phyloP scores from a whole-genome alignment of 2,888 invertebrate species.

The Tiliacea aurago region DNA sequence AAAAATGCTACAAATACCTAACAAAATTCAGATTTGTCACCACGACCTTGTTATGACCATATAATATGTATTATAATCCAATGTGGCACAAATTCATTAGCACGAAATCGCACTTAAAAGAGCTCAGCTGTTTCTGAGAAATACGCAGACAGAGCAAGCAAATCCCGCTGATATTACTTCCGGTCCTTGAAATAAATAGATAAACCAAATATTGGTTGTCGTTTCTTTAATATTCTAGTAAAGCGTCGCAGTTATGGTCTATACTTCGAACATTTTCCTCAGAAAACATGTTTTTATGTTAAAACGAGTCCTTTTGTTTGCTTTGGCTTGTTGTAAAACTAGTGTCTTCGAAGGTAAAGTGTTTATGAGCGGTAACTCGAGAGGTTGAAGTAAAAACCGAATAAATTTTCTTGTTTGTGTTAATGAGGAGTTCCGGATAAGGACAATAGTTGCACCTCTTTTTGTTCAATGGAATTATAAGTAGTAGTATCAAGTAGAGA shows the following conservation, averaged over 20 bases:
- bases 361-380: constrained; percentile 36
- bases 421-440: constrained; percentile 7
- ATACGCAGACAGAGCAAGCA: constrained; percentile 20
- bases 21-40: not conserved
- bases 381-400: not conserved
- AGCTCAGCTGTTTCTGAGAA: constrained; percentile 36
- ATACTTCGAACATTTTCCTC: constrained; percentile 19
- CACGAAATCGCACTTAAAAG: constrained; percentile 42
- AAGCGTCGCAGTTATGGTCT: not conserved
- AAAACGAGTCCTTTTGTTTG: constrained; percentile 43
- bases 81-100: constrained; percentile 49
- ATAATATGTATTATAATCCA: constrained; percentile 6
- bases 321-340: constrained; percentile 30
- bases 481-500: not conserved
- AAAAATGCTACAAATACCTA: not conserved
- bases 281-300: constrained; percentile 46
- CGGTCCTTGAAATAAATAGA: constrained; percentile 30
- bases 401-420: constrained; percentile 21
- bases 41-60: constrained; percentile 35
- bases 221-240: constrained; percentile 20
- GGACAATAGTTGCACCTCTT: not conserved
- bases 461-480: not conserved
- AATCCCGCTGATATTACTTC: constrained; percentile 26
- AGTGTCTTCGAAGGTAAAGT: constrained; percentile 41
- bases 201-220: constrained; percentile 20